Base-by-base conservation (phyloP, 92 coral and sea anemone species). In the Paragorgia papillata region DNA sequence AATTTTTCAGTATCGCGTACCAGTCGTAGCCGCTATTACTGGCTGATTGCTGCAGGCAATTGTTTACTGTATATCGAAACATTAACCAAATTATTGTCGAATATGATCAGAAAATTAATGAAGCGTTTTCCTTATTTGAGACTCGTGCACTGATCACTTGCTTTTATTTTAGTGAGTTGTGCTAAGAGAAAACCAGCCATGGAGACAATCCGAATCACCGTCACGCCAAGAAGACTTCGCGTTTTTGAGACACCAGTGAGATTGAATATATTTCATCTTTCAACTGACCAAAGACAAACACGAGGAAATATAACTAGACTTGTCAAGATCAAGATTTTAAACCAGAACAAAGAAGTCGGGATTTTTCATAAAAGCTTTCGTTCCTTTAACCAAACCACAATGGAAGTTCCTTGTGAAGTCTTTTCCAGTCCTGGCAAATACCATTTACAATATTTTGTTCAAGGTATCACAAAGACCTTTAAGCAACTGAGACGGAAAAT, bases 361-460 rank as follows among this genome's bases (percentile, higher is more conserved):
- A 54, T 12, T 8, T 3, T 71, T 33, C 53, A 55, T 34, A 71
- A 71, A 39, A 71, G 20, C 12, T 22, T 63, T 9, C 43, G 20
- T 34, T 15, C 15, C 2, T 66, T 29, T 17, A 57, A 66, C 24
- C 18, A 28, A 28, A 43, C 62, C 10, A 41, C 21, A 43, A n/a
- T 66, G 32, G 79, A 75, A 3, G 78, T 95, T 31, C 57, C 90
- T 0, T 95, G 99, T 67, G 87, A 84, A 26, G 37, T 80, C 28
- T 95, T 95, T 71, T 91, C 89, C 85, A 88, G 85, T 57, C 87
- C 97, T 34, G 99, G 89, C 48, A 66, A 58, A 31, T 95, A 91
- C 73, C 62, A 22, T 32, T 82, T 95, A 41, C 83, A 79, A 69
- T 95, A 95, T 75, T 79, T 95, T 50, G 85, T 96, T 43, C 70